phyloP scores from a whole-genome alignment of 2,888 invertebrate species.

The Mythimna lalbum region DNA sequence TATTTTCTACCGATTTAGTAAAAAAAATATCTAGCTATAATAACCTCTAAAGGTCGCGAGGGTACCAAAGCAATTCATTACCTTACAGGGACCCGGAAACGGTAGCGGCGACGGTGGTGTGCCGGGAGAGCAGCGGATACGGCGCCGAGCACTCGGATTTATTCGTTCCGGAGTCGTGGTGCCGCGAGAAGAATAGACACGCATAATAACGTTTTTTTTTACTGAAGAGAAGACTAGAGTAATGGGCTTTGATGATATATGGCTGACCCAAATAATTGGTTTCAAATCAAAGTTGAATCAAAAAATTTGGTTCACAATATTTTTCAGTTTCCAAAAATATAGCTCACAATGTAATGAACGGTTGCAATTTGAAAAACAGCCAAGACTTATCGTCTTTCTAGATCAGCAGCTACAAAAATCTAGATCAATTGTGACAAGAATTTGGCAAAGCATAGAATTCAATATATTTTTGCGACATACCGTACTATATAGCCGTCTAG shows the following conservation, averaged over 20 bases:
- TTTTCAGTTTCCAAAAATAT: not conserved
- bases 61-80: slow-evolving; percentile 57
- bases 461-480: slow-evolving; percentile 35
- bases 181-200: slow-evolving; percentile 48
- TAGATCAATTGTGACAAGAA: not conserved
- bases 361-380: slow-evolving; percentile 17
- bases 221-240: not conserved
- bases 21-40: slow-evolving; percentile 8
- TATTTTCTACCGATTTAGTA: not conserved
- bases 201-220: slow-evolving; percentile 32
- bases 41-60: slow-evolving; percentile 18
- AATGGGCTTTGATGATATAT: slow-evolving; percentile 18
- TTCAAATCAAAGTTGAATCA: not conserved
- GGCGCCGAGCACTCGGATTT: slow-evolving; percentile 62
- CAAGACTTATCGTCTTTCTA: slow-evolving; percentile 2
- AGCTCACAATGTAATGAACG: not conserved
- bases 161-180: slow-evolving; percentile 63
- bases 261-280: slow-evolving; percentile 1
- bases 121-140: slow-evolving; percentile 60
- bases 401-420: slow-evolving; percentile 10
- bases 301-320: not conserved
- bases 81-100: slow-evolving; percentile 57
- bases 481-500: slow-evolving; percentile 38
- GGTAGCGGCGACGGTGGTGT: slow-evolving; percentile 53
- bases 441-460: slow-evolving; percentile 21